Base-by-base conservation (phyloP, 1,140 invertebrate genomes). In the Drosophila hydei region DNA sequence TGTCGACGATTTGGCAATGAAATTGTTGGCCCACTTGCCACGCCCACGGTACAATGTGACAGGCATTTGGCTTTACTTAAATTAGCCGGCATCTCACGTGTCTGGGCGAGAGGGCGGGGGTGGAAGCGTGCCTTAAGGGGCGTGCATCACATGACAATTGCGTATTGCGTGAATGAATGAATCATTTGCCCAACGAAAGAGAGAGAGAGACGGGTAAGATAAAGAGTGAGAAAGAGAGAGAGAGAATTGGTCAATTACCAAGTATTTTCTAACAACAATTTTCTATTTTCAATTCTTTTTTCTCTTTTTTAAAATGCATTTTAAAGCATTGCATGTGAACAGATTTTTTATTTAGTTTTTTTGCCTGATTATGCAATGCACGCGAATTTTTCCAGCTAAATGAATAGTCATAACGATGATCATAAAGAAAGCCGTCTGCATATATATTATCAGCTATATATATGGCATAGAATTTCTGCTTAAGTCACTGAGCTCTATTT, bases 81-180 rank as follows among this genome's bases (percentile, higher is more conserved):
- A 85, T 85, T 85, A 85, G 80, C 77, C 83, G 67, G 54, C 80
- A 87, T 85, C 80, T 87, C 80, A 85, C 80, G 80, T 85, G 80
- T 85, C 81, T 60, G 47, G 43, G 52, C 45, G 16, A 43, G 21
- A 43, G 27, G 52, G 14, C 45, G 25, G 19, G 36, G 50, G 47
- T 38, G 30, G 50, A 36, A 8, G 67, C 38, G 56, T 33, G 30
- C 12, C 30, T 11, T 8, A 11, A 33, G 52, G 58, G 55, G 11
- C 18, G 43, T 45, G 18, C 79, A 76, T 83, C 79, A 83, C 79
- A 83, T 83, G 79, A 80, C 75, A 77, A 81, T 83, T 72, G 79
- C 71, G 60, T 70, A 48, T 60, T 83, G 79, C 79, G 79, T 83
- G 79, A 63, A 42, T 63, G 51, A 64, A 64, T 64, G 61, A 64